These are phyloP conservation scores for Melopsittacus undulatus DNA, from an alignment of 2,797 vertebrate genomes.

Conservation along the genomic window DNA sequence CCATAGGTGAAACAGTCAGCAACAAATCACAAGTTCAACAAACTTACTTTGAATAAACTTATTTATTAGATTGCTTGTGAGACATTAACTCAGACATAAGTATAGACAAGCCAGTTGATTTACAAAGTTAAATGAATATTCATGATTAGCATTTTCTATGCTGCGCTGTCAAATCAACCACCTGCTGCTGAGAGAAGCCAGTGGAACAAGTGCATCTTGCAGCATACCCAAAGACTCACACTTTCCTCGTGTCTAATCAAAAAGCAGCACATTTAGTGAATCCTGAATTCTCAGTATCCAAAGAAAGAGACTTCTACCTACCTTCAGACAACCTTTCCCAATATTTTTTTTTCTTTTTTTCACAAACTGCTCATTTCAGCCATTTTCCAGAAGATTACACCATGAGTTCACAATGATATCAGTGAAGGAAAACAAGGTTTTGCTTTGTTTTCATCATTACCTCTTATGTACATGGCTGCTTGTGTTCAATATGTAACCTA, in stretches of 20 bases:
- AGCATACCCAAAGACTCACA: background rate
- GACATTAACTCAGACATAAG: background rate
- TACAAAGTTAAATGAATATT: conserved; percentile 44
- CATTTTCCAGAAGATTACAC: background rate
- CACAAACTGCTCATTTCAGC: background rate
- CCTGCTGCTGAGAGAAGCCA: conserved; percentile 1
- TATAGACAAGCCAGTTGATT: background rate
- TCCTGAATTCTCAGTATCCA: background rate
- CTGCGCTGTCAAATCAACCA: conserved; percentile 20
- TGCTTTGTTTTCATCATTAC: background rate
- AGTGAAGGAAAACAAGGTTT: background rate
- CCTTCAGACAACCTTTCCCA: background rate
- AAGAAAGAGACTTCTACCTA: background rate
- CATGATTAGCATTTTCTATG: background rate
- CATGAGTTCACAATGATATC: background rate
- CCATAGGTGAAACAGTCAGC: background rate
- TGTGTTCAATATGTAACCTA: rapidly evolving
- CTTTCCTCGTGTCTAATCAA: background rate
- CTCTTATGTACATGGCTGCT: too few species aligned
- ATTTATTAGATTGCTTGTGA: background rate
- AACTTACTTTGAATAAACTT: background rate
- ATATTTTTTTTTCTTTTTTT: background rate
- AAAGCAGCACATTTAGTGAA: background rate
- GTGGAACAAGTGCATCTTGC: background rate
- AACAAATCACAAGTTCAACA: background rate